These are phyloP conservation scores for Cremastinae sp. DNA, from an alignment of 2,888 invertebrate genomes.

Conservation along the genomic window DNA sequence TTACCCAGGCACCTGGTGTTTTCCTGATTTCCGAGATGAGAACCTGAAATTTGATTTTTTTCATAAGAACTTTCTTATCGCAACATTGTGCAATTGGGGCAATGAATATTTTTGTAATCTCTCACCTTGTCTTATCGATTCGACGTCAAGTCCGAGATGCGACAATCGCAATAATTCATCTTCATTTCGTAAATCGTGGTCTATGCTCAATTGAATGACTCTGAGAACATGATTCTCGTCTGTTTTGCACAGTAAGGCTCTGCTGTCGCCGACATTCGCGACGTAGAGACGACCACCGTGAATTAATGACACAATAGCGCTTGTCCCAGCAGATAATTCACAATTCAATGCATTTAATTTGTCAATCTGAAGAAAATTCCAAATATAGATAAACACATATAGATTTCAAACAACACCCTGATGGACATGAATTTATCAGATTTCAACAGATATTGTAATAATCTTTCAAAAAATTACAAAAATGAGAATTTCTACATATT, in stretches of 20 bases:
- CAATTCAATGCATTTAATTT: conserved; percentile 88
- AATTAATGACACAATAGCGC: conserved; percentile 90
- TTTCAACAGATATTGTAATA: no score
- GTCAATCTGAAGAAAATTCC: conserved; percentile 79
- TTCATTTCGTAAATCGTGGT: conserved; percentile 92
- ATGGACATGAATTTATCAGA: no score
- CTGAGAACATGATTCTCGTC: conserved; percentile 88
- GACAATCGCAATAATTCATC: conserved; percentile 90
- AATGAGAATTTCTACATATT: no score
- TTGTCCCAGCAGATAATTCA: conserved; percentile 90
- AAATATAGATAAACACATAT: no score
- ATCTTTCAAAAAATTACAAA: no score
- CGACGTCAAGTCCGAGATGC: conserved; percentile 87
- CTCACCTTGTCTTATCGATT: conserved; percentile 85
- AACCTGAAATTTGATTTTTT: conserved; percentile 80
- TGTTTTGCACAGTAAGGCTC: conserved; percentile 90
- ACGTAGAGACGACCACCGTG: conserved; percentile 90
- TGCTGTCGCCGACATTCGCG: conserved; percentile 92
- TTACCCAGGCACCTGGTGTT: conserved; percentile 94
- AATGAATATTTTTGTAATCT: conserved; percentile 6
- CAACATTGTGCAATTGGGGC: not conserved
- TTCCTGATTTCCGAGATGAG: conserved; percentile 88
- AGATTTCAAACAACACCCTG: no score
- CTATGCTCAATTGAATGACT: conserved; percentile 91
- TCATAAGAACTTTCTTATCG: conserved; percentile 10